Evolutionary conservation across 2,797 vertebrate species (phyloP).

Genomic region (Rhabdomys pumilio): DNA sequence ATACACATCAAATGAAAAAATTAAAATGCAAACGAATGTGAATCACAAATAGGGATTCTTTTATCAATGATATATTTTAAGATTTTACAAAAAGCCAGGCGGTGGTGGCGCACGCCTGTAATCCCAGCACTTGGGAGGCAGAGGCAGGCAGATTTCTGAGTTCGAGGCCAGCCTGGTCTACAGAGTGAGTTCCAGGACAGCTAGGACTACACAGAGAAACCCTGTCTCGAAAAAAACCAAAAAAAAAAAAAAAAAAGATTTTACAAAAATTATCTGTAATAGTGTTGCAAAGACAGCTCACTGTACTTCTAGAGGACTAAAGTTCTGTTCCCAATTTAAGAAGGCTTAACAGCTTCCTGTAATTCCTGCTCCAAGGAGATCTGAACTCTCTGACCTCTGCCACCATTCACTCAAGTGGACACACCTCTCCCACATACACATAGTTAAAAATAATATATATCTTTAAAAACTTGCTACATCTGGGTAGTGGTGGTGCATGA

Average conservation of each 20-base stretch:
- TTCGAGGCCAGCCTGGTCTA: no score
- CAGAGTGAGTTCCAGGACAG: no score
- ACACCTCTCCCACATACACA: background rate
- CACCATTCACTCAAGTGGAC: background rate
- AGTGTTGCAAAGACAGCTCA: background rate
- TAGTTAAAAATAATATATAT: background rate
- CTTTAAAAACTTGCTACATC: background rate
- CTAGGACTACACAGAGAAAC: no score
- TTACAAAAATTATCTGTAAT: conserved; percentile 23
- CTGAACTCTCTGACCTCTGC: background rate
- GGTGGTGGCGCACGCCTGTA: no score
- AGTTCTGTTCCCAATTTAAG: background rate
- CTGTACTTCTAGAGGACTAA: background rate
- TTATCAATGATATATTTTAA: conserved; percentile 52
- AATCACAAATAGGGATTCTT: conserved; percentile 32
- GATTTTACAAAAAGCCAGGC: conserved; percentile 19
- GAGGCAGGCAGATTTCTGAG: no score
- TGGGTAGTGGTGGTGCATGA: background rate
- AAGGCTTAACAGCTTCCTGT: background rate
- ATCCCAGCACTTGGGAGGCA: no score
- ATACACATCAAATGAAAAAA: background rate
- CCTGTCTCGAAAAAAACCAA: no score
- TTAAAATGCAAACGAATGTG: background rate
- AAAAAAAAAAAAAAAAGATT: no score
- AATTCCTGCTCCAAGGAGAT: background rate